These are phyloP conservation scores for Agrotis puta DNA, from an alignment of 2,888 invertebrate genomes.

Conservation along the genomic window DNA sequence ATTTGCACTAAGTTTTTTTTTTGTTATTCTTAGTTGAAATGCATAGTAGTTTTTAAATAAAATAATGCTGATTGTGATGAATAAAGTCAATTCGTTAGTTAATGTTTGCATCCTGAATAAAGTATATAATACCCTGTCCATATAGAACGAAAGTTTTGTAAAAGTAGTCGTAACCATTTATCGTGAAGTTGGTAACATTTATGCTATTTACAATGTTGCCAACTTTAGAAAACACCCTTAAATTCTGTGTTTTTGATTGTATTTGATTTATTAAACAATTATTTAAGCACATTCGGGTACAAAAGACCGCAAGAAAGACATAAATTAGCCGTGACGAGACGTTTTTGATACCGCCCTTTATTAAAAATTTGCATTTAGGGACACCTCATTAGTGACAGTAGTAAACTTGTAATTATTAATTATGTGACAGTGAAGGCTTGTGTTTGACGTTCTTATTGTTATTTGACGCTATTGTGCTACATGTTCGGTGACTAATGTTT, in stretches of 20 bases:
- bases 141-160: background rate
- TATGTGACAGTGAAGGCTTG: conserved; percentile 56
- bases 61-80: background rate
- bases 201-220: too few species aligned
- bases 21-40: too few species aligned
- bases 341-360: background rate
- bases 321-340: background rate
- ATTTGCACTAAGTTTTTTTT: too few species aligned
- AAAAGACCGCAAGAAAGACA: background rate
- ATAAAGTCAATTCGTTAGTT: background rate
- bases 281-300: background rate
- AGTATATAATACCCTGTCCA: background rate
- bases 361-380: conserved; percentile 48
- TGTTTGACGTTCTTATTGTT: conserved; percentile 61
- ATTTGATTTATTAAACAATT: background rate
- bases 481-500: conserved; percentile 12
- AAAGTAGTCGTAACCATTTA: too few species aligned
- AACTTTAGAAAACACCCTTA: too few species aligned
- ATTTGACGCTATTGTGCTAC: conserved; percentile 38
- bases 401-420: conserved; percentile 26
- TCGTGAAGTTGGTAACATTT: too few species aligned
- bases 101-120: background rate
- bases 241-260: background rate
- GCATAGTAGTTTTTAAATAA: background rate
- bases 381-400: conserved; percentile 41